These are phyloP conservation scores for Shargacucullia verbasci DNA, from an alignment of 2,888 invertebrate species.

Conservation along the genomic window DNA sequence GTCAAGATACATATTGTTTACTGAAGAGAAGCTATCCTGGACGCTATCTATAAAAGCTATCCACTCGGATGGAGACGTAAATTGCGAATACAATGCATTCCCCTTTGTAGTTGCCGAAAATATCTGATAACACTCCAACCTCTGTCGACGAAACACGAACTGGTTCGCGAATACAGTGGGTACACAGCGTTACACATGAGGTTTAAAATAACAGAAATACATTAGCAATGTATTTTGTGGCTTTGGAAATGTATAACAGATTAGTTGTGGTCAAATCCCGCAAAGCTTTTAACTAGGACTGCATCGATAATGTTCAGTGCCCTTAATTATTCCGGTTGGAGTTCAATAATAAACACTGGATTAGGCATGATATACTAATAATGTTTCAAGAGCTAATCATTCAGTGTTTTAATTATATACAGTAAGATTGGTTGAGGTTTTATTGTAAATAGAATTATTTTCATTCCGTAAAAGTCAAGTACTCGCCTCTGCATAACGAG, in stretches of 20 bases:
- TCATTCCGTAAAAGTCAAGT: not conserved
- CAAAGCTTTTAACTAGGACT: slow-evolving; percentile 36
- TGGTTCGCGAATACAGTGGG: too few species aligned
- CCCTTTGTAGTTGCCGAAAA: too few species aligned
- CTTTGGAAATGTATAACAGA: slow-evolving; percentile 13
- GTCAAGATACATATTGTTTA: too few species aligned
- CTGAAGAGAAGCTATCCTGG: too few species aligned
- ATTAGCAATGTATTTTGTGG: slow-evolving; percentile 1
- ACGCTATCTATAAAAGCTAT: too few species aligned
- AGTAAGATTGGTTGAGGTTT: not conserved
- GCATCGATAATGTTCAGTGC: slow-evolving; percentile 25
- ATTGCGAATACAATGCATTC: too few species aligned
- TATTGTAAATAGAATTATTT: too few species aligned
- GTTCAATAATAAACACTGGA: slow-evolving; percentile 29
- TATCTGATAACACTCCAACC: too few species aligned
- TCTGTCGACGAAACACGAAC: too few species aligned
- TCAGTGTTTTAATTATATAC: too few species aligned
- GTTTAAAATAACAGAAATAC: not conserved
- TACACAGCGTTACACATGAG: not conserved
- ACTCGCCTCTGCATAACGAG: slow-evolving; percentile 42
- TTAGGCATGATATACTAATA: slow-evolving; percentile 5
- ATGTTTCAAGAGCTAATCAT: not conserved
- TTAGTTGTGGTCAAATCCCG: slow-evolving; percentile 20
- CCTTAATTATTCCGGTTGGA: not conserved
- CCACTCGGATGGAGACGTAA: too few species aligned